These are phyloP conservation scores for Dinocampus coccinellae DNA, from an alignment of 2,888 invertebrate genomes.

Conservation along the genomic window DNA sequence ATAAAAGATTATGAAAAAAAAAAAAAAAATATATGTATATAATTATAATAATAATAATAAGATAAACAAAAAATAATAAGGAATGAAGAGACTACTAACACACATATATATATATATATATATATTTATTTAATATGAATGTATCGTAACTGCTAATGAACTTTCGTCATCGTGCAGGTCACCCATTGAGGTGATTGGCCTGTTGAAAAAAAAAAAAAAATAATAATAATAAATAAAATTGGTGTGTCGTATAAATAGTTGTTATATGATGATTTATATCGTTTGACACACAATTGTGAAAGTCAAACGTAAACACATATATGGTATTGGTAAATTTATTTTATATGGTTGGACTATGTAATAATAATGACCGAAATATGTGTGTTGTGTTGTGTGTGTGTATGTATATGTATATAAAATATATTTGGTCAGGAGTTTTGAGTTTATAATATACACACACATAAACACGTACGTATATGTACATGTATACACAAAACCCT, in stretches of 20 bases:
- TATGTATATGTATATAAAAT: constrained; percentile 19
- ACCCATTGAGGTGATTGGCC: constrained; percentile 29
- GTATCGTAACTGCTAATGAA: constrained; percentile 24
- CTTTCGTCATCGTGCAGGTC: constrained; percentile 27
- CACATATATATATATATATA: not conserved
- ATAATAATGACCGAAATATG: constrained; percentile 19
- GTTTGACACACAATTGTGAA: constrained; percentile 33
- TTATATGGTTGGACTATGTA: constrained; percentile 17
- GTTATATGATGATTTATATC: constrained; percentile 29
- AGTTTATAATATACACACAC: constrained; percentile 2
- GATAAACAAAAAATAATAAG: too few species aligned
- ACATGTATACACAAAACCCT: not conserved
- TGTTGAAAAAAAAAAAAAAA: constrained; percentile 22
- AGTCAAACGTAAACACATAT: constrained; percentile 12
- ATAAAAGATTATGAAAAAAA: not conserved
- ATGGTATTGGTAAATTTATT: constrained; percentile 19
- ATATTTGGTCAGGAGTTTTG: constrained; percentile 32
- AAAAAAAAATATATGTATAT: too few species aligned
- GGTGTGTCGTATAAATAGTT: constrained; percentile 22
- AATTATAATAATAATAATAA: too few species aligned
- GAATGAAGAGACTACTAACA: not conserved
- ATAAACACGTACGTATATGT: not conserved
- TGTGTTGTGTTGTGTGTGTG: too few species aligned
- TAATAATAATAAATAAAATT: constrained; percentile 22
- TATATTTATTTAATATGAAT: not conserved